These are phyloP conservation scores for Apamea epomidion DNA, from an alignment of 2,888 invertebrate genomes.

Conservation along the genomic window DNA sequence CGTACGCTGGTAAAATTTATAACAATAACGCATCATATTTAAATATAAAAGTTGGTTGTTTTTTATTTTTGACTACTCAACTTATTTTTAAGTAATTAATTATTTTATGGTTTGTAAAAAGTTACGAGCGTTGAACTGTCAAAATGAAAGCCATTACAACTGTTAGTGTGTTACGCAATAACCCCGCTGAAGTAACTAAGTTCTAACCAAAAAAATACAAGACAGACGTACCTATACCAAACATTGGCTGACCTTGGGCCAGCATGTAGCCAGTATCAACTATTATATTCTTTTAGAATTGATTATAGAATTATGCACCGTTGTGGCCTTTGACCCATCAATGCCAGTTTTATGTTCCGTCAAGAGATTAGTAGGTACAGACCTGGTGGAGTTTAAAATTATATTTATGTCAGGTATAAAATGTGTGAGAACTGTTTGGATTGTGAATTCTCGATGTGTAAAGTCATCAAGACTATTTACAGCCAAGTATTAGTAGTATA, in stretches of 20 bases:
- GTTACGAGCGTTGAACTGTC: too few relatives aligned
- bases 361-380: conserved; percentile 52
- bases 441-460: conserved; percentile 7
- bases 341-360: conserved; percentile 52
- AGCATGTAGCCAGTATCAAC: conserved; percentile 17
- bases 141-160: too few relatives aligned
- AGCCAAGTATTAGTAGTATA: not conserved
- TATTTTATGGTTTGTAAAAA: too few relatives aligned
- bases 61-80: too few relatives aligned
- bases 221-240: not conserved
- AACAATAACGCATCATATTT: too few relatives aligned
- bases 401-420: conserved; percentile 48
- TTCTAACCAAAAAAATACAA: not conserved
- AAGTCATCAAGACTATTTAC: conserved; percentile 1
- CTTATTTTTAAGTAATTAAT: too few relatives aligned
- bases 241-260: conserved; percentile 30
- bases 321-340: conserved; percentile 56
- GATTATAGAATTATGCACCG: conserved; percentile 57
- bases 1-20: not conserved
- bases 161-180: too few relatives aligned
- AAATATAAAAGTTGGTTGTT: too few relatives aligned
- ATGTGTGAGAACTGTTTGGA: conserved; percentile 52
- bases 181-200: not conserved
- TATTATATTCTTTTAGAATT: conserved; percentile 53
- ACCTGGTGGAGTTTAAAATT: conserved; percentile 42